A percentile compares a stretch with the other conserved stretches of the same genome.
phyloP scores from a whole-genome alignment of 2,113 vertebrate species.

The Hyaena hyaena region DNA sequence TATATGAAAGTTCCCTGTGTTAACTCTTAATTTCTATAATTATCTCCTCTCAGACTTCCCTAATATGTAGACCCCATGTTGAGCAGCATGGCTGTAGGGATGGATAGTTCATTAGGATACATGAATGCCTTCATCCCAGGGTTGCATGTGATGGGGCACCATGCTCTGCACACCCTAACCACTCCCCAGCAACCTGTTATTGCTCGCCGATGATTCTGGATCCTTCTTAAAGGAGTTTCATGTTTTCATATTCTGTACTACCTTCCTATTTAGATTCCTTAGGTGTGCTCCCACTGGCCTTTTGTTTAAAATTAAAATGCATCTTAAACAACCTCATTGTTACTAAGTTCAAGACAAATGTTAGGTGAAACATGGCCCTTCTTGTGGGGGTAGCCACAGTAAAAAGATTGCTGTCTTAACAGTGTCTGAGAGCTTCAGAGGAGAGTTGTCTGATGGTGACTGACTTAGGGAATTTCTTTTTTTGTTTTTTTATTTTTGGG shows the following conservation, averaged over 20 bases:
- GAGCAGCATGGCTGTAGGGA: accelerated
- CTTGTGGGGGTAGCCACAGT: background rate
- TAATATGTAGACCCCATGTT: background rate
- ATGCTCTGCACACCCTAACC: background rate
- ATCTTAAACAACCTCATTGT: background rate
- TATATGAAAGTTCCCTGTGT: background rate
- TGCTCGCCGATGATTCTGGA: background rate
- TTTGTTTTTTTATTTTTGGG: background rate
- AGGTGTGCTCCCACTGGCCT: background rate
- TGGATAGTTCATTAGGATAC: background rate
- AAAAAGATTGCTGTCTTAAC: constrained; percentile 62
- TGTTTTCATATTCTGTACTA: background rate
- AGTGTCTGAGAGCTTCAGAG: constrained; percentile 43
- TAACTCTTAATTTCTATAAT: background rate
- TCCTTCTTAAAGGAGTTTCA: background rate
- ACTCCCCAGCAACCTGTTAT: background rate
- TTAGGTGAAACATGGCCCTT: background rate
- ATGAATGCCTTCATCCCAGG: too few relatives aligned
- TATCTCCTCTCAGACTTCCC: background rate
- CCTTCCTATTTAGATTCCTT: background rate
- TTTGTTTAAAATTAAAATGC: constrained; percentile 31
- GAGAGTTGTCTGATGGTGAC: background rate
- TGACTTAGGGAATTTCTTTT: background rate
- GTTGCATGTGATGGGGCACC: accelerated
- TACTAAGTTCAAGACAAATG: background rate